Evolutionary conservation across 2,113 vertebrate genomes (phyloP).

Genomic region (Odontophorus gujanensis): DNA sequence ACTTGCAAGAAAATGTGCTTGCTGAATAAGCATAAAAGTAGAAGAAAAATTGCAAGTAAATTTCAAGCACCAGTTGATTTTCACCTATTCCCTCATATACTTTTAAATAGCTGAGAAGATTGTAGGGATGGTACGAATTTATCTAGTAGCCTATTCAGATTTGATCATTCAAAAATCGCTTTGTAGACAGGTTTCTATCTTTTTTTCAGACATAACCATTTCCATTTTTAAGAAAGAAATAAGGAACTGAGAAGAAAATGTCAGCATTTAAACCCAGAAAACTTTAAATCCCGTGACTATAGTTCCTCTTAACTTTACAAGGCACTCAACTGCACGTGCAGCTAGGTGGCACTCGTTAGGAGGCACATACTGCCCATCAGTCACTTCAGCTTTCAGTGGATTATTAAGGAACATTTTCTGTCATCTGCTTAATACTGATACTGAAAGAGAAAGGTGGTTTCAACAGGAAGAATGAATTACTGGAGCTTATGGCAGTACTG

Average conservation of each 20-base stretch:
- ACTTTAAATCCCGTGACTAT: not conserved
- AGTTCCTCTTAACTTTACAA: not conserved
- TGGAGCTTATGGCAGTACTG: not conserved
- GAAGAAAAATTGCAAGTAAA: not conserved
- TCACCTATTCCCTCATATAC: not conserved
- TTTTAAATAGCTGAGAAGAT: not conserved
- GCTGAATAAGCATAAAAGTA: not conserved
- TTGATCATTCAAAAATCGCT: not conserved
- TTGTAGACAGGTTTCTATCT: not conserved
- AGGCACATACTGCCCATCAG: not conserved
- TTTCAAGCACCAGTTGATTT: not conserved
- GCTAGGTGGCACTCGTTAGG: not conserved
- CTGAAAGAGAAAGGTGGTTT: not conserved
- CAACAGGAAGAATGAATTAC: not conserved
- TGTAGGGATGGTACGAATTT: not conserved
- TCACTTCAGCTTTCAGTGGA: not conserved
- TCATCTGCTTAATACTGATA: not conserved
- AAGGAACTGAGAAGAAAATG: not conserved
- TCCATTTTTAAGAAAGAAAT: not conserved
- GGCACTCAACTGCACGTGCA: not conserved
- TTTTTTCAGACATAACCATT: not conserved
- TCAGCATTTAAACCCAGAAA: not conserved
- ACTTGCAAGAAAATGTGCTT: not conserved
- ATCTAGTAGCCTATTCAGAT: not conserved
- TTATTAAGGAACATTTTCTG: not conserved